phyloP scores from a whole-genome alignment of 2,888 invertebrate genomes.

The Erebia epiphron region DNA sequence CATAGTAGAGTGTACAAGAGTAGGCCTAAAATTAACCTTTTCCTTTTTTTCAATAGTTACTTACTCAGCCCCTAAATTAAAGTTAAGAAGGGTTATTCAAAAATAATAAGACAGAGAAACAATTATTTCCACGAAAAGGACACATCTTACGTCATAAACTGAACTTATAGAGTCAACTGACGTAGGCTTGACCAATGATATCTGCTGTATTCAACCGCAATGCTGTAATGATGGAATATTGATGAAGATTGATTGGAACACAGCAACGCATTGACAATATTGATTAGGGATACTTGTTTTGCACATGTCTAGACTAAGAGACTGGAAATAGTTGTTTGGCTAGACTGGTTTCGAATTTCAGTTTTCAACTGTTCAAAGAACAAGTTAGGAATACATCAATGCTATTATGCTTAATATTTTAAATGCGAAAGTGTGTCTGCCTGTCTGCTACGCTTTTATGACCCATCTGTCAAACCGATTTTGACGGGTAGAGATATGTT shows the following conservation, averaged over 20 bases:
- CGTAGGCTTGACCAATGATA: not conserved
- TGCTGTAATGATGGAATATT: not conserved
- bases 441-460: too few relatives aligned
- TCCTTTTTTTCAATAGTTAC: too few relatives aligned
- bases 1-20: too few relatives aligned
- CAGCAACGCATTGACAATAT: not conserved
- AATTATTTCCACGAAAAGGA: too few relatives aligned
- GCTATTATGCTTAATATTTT: too few relatives aligned
- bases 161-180: slow-evolving; percentile 4
- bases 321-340: not conserved
- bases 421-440: too few relatives aligned
- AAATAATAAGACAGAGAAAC: too few relatives aligned
- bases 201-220: not conserved
- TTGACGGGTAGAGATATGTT: too few relatives aligned
- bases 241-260: not conserved
- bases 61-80: too few relatives aligned
- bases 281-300: slow-evolving; percentile 2
- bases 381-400: not conserved
- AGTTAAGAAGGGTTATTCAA: too few relatives aligned
- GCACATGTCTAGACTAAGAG: not conserved
- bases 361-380: not conserved
- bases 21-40: too few relatives aligned
- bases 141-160: not conserved
- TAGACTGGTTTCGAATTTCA: not conserved
- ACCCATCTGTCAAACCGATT: too few relatives aligned